phyloP scores from a whole-genome alignment of 1,140 invertebrate species.

The Hycleus cichorii region DNA sequence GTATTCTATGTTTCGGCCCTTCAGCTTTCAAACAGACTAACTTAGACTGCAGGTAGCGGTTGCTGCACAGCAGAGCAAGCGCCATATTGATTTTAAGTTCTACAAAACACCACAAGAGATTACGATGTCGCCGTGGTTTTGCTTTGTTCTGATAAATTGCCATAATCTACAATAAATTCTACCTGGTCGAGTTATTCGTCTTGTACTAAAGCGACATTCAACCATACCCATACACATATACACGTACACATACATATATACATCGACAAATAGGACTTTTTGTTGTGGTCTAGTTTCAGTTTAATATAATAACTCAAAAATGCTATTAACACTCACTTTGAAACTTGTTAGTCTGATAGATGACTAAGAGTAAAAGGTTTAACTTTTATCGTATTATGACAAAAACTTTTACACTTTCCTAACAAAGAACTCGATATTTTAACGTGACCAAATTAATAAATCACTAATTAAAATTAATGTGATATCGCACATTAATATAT shows the following conservation, averaged over 20 bases:
- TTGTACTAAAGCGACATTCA: too few relatives aligned
- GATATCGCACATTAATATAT: too few relatives aligned
- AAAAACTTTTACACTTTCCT: slow-evolving; percentile 10
- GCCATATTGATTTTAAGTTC: slow-evolving; percentile 41
- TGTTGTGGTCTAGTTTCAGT: slow-evolving; percentile 6
- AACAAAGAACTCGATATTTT: too few relatives aligned
- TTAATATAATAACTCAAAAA: slow-evolving; percentile 14
- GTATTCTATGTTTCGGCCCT: slow-evolving; percentile 2
- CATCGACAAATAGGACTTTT: slow-evolving; percentile 8
- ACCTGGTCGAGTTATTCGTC: slow-evolving; percentile 1
- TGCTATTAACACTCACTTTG: slow-evolving; percentile 12
- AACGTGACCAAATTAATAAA: too few relatives aligned
- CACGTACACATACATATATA: neutral
- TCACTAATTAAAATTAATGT: too few relatives aligned
- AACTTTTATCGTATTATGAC: slow-evolving; percentile 6
- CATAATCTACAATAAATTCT: slow-evolving; percentile 15
- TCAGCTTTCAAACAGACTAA: slow-evolving; percentile 23
- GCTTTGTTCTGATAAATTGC: slow-evolving; percentile 15
- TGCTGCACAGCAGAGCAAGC: slow-evolving; percentile 36
- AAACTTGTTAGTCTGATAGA: slow-evolving; percentile 14
- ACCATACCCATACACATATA: too few relatives aligned
- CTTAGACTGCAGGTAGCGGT: slow-evolving; percentile 31
- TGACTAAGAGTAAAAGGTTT: slow-evolving; percentile 9
- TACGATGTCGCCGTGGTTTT: slow-evolving; percentile 26
- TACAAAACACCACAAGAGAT: slow-evolving; percentile 27